Base-by-base conservation (phyloP, 2,797 vertebrate species). In the Eidolon dupreanum region DNA sequence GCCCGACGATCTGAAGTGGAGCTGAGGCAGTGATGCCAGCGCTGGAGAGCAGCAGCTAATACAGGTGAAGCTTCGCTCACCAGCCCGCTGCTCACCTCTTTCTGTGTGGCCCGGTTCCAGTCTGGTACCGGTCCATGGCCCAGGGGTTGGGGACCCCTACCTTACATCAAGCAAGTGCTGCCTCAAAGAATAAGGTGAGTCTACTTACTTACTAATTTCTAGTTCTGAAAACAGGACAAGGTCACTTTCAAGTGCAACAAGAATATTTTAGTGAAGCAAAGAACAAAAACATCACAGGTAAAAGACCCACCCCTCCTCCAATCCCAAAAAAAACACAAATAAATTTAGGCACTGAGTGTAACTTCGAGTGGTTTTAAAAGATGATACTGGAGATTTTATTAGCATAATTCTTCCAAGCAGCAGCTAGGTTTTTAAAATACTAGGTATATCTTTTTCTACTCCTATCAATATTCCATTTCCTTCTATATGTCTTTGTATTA, bases 271-370 rank as follows among this genome's bases (percentile, higher is more conserved):
- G 59, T 55, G 66, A 93, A 26, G 22, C 46, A 77, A 88, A 92
- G 92, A 71, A 66, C 26, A 59, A 61, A 94, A 96, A 90, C 9
- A 70, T 46, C 82, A 91, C 43, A 36, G n/a, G 31, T 86, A 63
- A 74, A 46, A 95, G 87, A 88, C 24, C 6, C 51, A 87, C 5
- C 22, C 22, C 28, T 84, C 24, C 12, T 90, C 75, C 31, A 85
- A 46, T 90, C 53, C 33, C 71, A 94, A 93, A 82, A 22, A 88
- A 89, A 88, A 77, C 22, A 75, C 38, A 71, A 77, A 84, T 74
- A 88, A 94, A 75, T 94, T n/a, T 49, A 24, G 22, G 77, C 41
- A 92, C n/a, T 73, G 24, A 71, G 31, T 49, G 1, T 59, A 82
- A 89, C 71, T 59, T 74, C 20, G 65, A 88, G 94, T 84, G 38